A percentile compares a stretch with the other conserved stretches of the same genome.
These are phyloP conservation scores for Ommatoiulus sabulosus DNA, from an alignment of 2,888 invertebrate genomes.

Conservation along the genomic window DNA sequence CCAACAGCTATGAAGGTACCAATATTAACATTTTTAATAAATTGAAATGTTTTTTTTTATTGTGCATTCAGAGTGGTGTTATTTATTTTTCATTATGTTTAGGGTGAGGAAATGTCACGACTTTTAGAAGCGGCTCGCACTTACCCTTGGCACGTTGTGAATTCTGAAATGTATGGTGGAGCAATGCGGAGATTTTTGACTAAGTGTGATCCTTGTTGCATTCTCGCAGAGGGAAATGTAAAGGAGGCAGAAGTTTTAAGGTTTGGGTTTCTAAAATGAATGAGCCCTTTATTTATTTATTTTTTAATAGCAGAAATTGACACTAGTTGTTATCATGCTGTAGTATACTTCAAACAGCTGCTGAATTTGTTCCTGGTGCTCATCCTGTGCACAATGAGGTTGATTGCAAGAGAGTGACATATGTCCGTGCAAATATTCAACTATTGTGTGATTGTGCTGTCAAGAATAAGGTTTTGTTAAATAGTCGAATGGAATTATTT, in stretches of 20 bases:
- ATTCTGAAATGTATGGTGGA: constrained; percentile 74
- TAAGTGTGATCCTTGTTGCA: constrained; percentile 78
- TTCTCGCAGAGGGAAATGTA: constrained; percentile 69
- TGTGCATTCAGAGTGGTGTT: not conserved
- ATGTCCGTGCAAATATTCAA: constrained; percentile 74
- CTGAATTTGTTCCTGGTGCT: constrained; percentile 71
- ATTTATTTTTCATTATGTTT: constrained; percentile 56
- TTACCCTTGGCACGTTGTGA: constrained; percentile 77
- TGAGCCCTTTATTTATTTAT: not conserved
- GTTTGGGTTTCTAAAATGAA: constrained; percentile 71
- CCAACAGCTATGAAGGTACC: constrained; percentile 76
- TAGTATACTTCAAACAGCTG: constrained; percentile 74
- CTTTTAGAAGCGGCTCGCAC: constrained; percentile 74
- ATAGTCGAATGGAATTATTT: constrained; percentile 59
- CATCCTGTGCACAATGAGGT: constrained; percentile 70
- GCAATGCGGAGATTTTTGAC: constrained; percentile 81
- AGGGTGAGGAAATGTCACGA: constrained; percentile 69
- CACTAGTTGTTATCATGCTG: constrained; percentile 60
- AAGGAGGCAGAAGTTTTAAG: constrained; percentile 62
- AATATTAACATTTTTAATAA: too few relatives aligned
- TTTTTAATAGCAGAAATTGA: not conserved
- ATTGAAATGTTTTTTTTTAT: not conserved
- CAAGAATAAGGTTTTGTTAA: constrained; percentile 57
- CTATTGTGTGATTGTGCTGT: constrained; percentile 69
- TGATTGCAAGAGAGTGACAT: constrained; percentile 73